A percentile compares a stretch with the other conserved stretches of the same genome.
phyloP scores from a whole-genome alignment of 2,797 vertebrate genomes.

The Gobio occitaniae region DNA sequence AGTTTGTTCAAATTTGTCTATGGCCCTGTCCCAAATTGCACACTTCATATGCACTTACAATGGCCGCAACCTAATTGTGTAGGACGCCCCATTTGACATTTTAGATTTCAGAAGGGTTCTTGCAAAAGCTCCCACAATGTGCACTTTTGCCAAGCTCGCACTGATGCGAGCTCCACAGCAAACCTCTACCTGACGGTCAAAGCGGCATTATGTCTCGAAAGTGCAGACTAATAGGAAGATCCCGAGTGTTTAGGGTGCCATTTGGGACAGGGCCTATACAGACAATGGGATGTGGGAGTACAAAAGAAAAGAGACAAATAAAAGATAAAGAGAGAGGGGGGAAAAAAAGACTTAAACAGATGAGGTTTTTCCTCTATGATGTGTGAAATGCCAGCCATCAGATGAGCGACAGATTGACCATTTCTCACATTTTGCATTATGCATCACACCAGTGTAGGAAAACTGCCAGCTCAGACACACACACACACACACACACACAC shows the following conservation, averaged over 20 bases:
- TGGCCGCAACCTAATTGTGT: too few species aligned
- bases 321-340: not conserved
- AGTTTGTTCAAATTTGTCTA: not conserved
- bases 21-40: not conserved
- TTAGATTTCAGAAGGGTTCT: not conserved
- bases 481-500: not conserved
- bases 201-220: not conserved
- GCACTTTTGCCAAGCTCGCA: not conserved
- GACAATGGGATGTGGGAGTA: not conserved
- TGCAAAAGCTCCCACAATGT: not conserved
- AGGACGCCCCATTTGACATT: too few species aligned
- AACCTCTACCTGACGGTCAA: too few species aligned
- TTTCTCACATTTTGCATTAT: slow-evolving; percentile 46
- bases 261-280: not conserved
- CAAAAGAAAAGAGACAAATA: not conserved
- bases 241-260: not conserved
- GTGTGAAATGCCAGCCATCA: slow-evolving; percentile 9
- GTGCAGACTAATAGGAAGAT: not conserved
- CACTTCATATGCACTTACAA: not conserved
- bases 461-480: slow-evolving; percentile 19
- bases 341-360: not conserved
- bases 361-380: not conserved
- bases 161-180: too few species aligned
- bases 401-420: slow-evolving; percentile 36
- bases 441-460: slow-evolving; percentile 28